Percentiles rank a stretch among this genome's conserved stretches.
Evolutionary conservation across 2,113 vertebrate genomes (phyloP).

Genomic region (Myocastor coypus): DNA sequence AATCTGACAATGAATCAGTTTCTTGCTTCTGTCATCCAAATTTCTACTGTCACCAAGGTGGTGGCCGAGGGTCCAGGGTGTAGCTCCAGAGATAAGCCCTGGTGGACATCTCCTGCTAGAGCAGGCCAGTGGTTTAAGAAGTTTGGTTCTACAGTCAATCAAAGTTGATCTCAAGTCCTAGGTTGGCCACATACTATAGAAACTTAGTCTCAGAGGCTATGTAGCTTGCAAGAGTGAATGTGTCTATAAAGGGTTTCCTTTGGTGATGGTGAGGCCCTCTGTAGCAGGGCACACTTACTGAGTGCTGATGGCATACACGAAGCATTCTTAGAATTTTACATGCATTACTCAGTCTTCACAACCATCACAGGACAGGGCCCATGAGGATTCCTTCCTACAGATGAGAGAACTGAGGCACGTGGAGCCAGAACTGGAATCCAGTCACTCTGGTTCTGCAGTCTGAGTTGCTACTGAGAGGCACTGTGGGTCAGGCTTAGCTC

Average conservation of each 20-base stretch:
- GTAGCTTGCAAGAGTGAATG: neutral
- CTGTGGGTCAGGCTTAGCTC: neutral
- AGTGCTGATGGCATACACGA: neutral
- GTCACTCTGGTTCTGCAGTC: neutral
- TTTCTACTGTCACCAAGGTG: neutral
- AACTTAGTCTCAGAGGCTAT: neutral
- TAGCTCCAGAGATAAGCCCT: neutral
- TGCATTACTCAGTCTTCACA: neutral
- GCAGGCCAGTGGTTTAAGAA: constrained; percentile 16
- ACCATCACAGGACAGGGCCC: neutral
- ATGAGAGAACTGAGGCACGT: constrained; percentile 30
- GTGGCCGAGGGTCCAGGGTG: neutral
- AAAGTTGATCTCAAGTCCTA: constrained; percentile 55
- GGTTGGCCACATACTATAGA: constrained; percentile 48
- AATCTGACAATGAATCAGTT: neutral
- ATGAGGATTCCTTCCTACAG: constrained; percentile 2
- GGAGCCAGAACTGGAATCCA: neutral
- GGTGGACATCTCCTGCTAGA: neutral
- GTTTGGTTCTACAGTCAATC: constrained; percentile 8
- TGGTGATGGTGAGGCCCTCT: neutral
- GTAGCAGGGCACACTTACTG: neutral
- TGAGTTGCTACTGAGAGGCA: neutral
- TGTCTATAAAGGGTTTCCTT: neutral
- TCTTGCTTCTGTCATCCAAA: neutral
- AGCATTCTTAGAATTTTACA: neutral